Base-by-base conservation (phyloP, 2,113 vertebrate genomes). In the Bos javanicus region DNA sequence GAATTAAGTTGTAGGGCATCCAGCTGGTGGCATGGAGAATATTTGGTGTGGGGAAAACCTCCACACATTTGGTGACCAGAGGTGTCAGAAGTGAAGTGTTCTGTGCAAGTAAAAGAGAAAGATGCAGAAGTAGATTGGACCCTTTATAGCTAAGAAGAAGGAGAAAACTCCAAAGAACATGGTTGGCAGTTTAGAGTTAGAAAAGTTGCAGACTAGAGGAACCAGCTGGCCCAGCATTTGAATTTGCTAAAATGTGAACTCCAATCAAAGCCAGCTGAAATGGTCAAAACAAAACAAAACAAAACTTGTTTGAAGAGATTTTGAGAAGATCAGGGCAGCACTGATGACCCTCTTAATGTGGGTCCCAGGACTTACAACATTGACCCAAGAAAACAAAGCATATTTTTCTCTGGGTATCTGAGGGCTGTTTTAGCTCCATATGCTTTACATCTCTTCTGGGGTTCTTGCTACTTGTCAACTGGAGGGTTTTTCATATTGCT, bases 171-270 rank as follows among this genome's bases (percentile, higher is more conserved):
- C 76, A 85, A 12, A 64, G 57, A 87, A 81, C 10, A 74, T 43
- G n/a, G 82, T 28, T 80, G 80, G n/a, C 39, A 81, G 23, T 84
- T 93, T 48, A 80, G 54, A 43, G 21, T 83, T 88, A 94, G 83
- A 96, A 95, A 95, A 87, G 92, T 43, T 54, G 8, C 48, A 82
- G 52, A 60, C 67, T 95, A 25, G 71, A 93, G 57, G 52, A 71
- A 90, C 30, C 71, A 97, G 74, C 74, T 96, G 30, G 62, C n/a
- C 39, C 60, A 85, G 54, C 17, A 46, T 95, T 98, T 90, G 84
- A 56, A 89, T 96, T 94, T 95, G 54, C 71, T 96, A 3, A 96
- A 96, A 59, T 97, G 95, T 95, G 57, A 95, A 87, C 13, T 91
- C 71, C 97, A 97, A 94, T 85, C 52, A 91, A 90, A 93, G 83